A percentile compares a stretch with the other conserved stretches of the same genome.
Conservation (phyloP, 2,113 vertebrate species). For the Gobius niger region DNA sequence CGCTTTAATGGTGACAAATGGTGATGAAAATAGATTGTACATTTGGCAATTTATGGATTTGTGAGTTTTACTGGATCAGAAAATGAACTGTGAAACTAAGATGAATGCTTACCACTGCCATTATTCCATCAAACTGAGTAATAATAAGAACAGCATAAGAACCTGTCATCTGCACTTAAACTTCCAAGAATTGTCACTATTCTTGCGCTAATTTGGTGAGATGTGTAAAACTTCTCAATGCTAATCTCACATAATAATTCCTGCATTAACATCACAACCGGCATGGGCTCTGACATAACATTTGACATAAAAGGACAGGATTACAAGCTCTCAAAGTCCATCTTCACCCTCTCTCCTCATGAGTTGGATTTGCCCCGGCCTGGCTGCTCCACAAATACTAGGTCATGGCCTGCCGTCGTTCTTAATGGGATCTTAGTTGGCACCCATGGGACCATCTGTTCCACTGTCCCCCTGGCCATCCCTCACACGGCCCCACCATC, state of each 20-base stretch:
- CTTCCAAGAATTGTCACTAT: not conserved
- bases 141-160: too few relatives aligned
- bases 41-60: too few relatives aligned
- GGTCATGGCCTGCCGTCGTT: constrained; percentile 71
- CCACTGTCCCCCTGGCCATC: constrained; percentile 66
- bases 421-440: constrained; percentile 75
- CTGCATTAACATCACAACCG: constrained; percentile 22
- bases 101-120: too few relatives aligned
- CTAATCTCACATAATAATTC: constrained; percentile 35
- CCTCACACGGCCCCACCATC: constrained; percentile 48
- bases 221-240: not conserved
- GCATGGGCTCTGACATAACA: constrained; percentile 49
- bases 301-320: constrained; percentile 46
- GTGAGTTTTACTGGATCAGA: too few relatives aligned
- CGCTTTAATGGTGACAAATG: too few relatives aligned
- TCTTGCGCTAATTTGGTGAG: not conserved
- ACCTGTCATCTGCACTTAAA: too few relatives aligned
- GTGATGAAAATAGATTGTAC: too few relatives aligned
- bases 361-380: constrained; percentile 50
- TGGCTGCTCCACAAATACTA: constrained; percentile 60
- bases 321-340: constrained; percentile 51
- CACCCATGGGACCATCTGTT: constrained; percentile 72
- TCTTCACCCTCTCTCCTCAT: constrained; percentile 31
- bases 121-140: too few relatives aligned
- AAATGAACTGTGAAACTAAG: too few relatives aligned